Percentiles rank a stretch among this genome's conserved stretches.
Conservation (phyloP, 2,888 invertebrate species). For the Anarsia innoxiella region DNA sequence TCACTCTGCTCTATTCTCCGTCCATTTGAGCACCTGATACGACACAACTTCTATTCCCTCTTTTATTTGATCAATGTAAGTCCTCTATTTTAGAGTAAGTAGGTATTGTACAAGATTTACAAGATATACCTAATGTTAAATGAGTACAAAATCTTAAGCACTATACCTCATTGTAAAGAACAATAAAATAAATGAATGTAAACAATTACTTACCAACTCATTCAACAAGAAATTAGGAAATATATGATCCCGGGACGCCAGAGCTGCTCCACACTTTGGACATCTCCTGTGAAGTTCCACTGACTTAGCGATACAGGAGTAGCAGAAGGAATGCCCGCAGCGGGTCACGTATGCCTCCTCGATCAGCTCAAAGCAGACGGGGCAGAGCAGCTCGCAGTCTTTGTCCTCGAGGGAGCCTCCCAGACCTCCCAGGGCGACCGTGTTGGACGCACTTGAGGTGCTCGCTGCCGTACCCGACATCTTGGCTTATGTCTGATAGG, state of each 20-base stretch:
- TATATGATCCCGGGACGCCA: constrained; percentile 81
- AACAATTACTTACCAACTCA: constrained; percentile 76
- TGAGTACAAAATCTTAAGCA: no score
- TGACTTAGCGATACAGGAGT: constrained; percentile 89
- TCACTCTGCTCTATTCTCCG: no score
- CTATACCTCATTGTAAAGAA: no score
- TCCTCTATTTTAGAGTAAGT: no score
- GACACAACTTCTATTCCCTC: no score
- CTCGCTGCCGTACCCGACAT: constrained; percentile 58
- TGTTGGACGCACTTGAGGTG: background rate
- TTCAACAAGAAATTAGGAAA: constrained; percentile 92
- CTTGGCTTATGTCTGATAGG: no score
- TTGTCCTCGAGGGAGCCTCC: constrained; percentile 80
- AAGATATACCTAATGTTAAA: no score
- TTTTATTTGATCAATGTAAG: no score
- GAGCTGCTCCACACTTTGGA: constrained; percentile 86
- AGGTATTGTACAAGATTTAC: no score
- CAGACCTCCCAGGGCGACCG: constrained; percentile 74
- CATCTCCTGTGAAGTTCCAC: constrained; percentile 88
- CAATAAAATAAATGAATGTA: no score
- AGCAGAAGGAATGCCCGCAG: constrained; percentile 95
- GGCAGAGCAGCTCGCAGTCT: constrained; percentile 78
- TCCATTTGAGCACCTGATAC: no score
- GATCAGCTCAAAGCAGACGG: constrained; percentile 92
- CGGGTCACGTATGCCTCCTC: constrained; percentile 93